These are phyloP conservation scores for Hyalella azteca DNA, from an alignment of 2,888 invertebrate species.

Conservation along the genomic window DNA sequence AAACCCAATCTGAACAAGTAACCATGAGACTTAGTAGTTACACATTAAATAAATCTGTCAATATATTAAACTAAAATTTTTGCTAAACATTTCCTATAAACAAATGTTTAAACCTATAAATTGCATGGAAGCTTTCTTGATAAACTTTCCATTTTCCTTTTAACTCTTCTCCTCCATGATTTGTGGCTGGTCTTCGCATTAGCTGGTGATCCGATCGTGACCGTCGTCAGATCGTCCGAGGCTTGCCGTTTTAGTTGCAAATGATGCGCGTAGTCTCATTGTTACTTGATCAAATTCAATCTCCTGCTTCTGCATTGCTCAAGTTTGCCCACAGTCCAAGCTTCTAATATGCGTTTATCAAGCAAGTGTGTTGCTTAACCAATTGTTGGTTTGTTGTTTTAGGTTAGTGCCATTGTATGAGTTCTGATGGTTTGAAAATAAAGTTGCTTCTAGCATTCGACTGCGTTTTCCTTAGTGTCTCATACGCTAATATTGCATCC, in stretches of 20 bases:
- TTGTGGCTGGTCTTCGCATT: neutral
- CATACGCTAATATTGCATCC: slow-evolving; percentile 22
- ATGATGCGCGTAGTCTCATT: slow-evolving; percentile 19
- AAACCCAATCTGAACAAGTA: slow-evolving; percentile 47
- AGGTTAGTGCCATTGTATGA: neutral
- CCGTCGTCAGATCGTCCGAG: slow-evolving; percentile 24
- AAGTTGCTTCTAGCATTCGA: slow-evolving; percentile 20
- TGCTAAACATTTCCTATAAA: slow-evolving; percentile 25
- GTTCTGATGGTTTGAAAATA: slow-evolving; percentile 14
- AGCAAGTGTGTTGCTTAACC: slow-evolving; percentile 2
- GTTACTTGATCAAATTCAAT: slow-evolving; percentile 30
- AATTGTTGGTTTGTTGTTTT: neutral
- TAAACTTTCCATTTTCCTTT: slow-evolving; percentile 43
- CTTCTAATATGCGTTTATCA: slow-evolving; percentile 1
- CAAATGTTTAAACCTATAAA: slow-evolving; percentile 40
- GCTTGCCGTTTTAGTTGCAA: slow-evolving; percentile 29
- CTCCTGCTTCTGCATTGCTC: slow-evolving; percentile 6
- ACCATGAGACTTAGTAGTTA: slow-evolving; percentile 50
- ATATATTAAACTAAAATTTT: neutral
- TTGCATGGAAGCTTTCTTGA: slow-evolving; percentile 48
- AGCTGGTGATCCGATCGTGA: neutral
- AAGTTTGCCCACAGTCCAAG: slow-evolving; percentile 11
- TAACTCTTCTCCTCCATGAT: slow-evolving; percentile 31
- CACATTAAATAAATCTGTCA: slow-evolving; percentile 46
- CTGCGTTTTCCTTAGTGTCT: slow-evolving; percentile 15